A percentile compares a stretch with the other conserved stretches of the same genome.
Evolutionary conservation across 1,140 invertebrate genomes (phyloP).

Genomic region (Chironomus striatipennis): DNA sequence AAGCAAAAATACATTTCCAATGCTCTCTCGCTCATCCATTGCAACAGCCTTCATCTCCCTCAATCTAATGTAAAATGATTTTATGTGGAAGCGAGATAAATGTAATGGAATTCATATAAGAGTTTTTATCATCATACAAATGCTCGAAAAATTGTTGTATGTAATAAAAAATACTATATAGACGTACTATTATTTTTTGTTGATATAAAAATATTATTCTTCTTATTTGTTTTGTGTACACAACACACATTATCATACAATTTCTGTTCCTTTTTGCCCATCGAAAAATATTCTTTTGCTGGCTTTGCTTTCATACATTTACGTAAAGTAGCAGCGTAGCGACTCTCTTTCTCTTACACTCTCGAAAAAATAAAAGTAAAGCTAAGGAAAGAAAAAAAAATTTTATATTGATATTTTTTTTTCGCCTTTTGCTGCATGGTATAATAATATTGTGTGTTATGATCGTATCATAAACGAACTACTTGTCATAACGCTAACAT

Average conservation of each 20-base stretch:
- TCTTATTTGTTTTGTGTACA: not conserved
- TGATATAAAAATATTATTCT: slow-evolving; percentile 23
- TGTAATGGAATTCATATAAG: slow-evolving; percentile 23
- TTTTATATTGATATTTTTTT: not conserved
- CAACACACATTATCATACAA: slow-evolving; percentile 13
- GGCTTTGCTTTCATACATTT: not conserved
- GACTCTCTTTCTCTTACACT: not conserved
- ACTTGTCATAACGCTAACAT: slow-evolving; percentile 41
- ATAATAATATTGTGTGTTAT: slow-evolving; percentile 23
- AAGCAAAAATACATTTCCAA: no score
- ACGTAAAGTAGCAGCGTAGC: not conserved
- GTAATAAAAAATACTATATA: slow-evolving; percentile 24
- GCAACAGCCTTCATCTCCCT: not conserved
- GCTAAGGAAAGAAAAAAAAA: not conserved
- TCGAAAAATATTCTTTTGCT: not conserved
- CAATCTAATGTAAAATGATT: not conserved
- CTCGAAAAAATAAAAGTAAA: not conserved
- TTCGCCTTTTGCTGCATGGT: slow-evolving; percentile 18
- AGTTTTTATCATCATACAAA: slow-evolving; percentile 19
- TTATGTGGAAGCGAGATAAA: not conserved
- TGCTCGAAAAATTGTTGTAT: slow-evolving; percentile 22
- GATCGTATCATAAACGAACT: slow-evolving; percentile 39
- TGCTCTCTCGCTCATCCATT: not conserved
- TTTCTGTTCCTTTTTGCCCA: not conserved
- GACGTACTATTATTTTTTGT: slow-evolving; percentile 23